Evolutionary conservation across 1,140 invertebrate genomes (phyloP), one percentile per base, ranked within the genome.

Genomic region (Bombus huntii): DNA sequence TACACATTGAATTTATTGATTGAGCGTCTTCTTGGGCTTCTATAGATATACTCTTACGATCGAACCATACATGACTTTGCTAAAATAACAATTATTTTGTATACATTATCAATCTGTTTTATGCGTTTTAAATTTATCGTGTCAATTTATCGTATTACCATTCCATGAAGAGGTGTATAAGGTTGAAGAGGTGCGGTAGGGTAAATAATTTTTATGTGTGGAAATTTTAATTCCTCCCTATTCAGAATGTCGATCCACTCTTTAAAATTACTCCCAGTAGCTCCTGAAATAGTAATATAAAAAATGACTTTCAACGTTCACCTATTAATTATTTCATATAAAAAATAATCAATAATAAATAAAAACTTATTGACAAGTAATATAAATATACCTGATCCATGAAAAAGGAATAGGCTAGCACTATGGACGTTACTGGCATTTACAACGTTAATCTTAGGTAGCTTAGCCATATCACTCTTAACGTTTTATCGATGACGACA

Each of bases 171-270:
- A 39, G 97, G 96, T 34, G 96, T 97, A 85, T 97, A 97, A 5
- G 96, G 96, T 88, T 96, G 96, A 37, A 96, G 87, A 3, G 97
- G 97, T 22, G 97, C 97, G 39, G 96, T 97, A 15, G 97, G 97
- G 93, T 96, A 98, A 62, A 97, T 87, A 59, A 97, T 94, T 93
- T 97, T 97, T 70, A 97, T 96, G 88, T 97, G 97, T 6, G 96
- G 96, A 93, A 97, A 97, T 37, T 94, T 93, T 86, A 97, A 95
- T 87, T 96, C 96, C 78, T 95, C 93, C 28, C 96, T 94, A 68
- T 97, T 94, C 22, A 97, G 83, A 83, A 96, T 95, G 86, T 96
- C 94, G 15, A 97, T 92, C 97, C 97, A 97, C 87, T 96, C 95
- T 86, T 96, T 94, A 72, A 97, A 92, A 85, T 96, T 96, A 39